These are phyloP conservation scores for Acanthisitta chloris DNA, from an alignment of 2,113 vertebrate genomes.

Conservation along the genomic window DNA sequence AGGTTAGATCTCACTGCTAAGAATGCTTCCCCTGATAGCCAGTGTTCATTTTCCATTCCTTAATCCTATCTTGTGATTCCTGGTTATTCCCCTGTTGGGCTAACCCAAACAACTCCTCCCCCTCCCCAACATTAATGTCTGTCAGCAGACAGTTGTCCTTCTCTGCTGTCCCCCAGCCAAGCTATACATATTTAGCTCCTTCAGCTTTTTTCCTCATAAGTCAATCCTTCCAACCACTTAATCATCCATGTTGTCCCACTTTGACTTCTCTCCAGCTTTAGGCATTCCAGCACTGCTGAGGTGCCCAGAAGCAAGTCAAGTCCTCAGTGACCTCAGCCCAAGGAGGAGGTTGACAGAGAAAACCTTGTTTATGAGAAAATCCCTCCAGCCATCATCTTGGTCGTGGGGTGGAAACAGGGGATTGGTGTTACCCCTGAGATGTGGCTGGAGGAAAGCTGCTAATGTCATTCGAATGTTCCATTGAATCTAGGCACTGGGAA, in stretches of 20 bases:
- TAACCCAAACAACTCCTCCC: slow-evolving; percentile 8
- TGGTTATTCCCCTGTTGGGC: slow-evolving; percentile 27
- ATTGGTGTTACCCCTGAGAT: slow-evolving; percentile 3
- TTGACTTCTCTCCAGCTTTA: background rate
- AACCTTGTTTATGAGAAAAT: slow-evolving; percentile 35
- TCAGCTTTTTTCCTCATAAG: slow-evolving; percentile 17
- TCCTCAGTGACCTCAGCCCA: background rate
- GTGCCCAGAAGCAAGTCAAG: background rate
- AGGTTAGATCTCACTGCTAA: background rate
- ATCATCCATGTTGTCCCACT: background rate
- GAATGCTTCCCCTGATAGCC: slow-evolving; percentile 16
- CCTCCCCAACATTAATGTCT: background rate
- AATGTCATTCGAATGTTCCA: background rate
- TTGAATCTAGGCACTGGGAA: background rate
- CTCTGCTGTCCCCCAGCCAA: slow-evolving; percentile 9
- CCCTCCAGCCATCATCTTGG: background rate
- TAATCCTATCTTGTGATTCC: background rate
- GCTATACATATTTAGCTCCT: background rate
- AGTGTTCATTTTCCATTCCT: slow-evolving; percentile 35
- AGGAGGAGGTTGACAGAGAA: background rate
- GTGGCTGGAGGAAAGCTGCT: background rate
- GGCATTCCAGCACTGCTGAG: background rate
- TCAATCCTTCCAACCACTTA: slow-evolving; percentile 23
- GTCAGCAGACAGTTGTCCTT: slow-evolving; percentile 19
- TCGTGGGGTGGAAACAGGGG: background rate